Evolutionary conservation across 2,797 vertebrate genomes (phyloP).

Genomic region (Hipposideros larvatus): DNA sequence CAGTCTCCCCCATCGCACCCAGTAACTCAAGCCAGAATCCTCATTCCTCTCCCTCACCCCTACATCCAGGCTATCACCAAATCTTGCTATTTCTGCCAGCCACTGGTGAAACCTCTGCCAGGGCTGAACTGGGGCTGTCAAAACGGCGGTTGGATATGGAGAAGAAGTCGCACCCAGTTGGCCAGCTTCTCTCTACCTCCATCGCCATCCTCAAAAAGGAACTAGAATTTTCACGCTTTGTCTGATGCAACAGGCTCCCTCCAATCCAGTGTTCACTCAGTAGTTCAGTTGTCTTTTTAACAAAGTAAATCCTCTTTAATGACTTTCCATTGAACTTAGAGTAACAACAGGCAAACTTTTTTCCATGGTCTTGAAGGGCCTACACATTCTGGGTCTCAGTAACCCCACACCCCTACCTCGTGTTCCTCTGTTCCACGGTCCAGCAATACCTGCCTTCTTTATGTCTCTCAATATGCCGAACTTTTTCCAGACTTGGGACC

Average conservation of each 20-base stretch:
- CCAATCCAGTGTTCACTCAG: too few species aligned
- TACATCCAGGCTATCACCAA: neutral
- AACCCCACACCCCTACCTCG: neutral
- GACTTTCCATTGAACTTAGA: neutral
- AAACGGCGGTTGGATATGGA: neutral
- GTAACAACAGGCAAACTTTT: neutral
- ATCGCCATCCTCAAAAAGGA: neutral
- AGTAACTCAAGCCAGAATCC: neutral
- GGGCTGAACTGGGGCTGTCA: neutral
- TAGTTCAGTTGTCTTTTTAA: neutral
- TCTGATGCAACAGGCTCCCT: neutral
- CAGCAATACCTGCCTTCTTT: neutral
- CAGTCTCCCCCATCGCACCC: neutral
- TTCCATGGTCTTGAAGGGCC: neutral
- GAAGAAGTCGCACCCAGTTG: neutral
- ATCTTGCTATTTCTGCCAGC: neutral
- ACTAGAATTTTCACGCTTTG: neutral
- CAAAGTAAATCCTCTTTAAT: neutral
- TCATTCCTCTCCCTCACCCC: neutral
- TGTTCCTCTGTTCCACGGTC: neutral
- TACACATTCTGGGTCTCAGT: neutral
- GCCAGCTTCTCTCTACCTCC: neutral
- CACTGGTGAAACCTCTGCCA: neutral
- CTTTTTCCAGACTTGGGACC: neutral
- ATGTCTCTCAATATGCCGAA: neutral